Evolutionary conservation across 2,888 invertebrate species (phyloP), one percentile per base, ranked within the genome.

Genomic region (Poecilus cupreus): DNA sequence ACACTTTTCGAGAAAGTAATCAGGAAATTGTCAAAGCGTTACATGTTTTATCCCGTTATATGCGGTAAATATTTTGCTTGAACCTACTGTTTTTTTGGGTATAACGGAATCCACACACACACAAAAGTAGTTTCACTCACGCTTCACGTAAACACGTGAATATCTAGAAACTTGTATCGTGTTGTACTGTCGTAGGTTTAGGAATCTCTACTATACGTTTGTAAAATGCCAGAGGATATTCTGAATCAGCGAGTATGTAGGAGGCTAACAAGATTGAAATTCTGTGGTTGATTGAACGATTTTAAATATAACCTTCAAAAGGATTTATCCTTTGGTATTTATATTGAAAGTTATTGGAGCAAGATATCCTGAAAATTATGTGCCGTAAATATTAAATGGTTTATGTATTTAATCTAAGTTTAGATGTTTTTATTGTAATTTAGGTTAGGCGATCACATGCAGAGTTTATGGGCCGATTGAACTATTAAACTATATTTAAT

Each of bases 11-110:
- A 13, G 60, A 60, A 60, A 60, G 60, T 60, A 60, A 60, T 60
- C 26, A 26, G 60, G 60, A 60, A 60, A 60, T 60, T 60, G 24
- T 60, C 26, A 60, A 60, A 60, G 60, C 60, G 60, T 60, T 60
- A 60, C 60, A 26, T 24, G 4, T 60, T 1, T n/a, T 26, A 26
- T 26, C 26, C 60, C 60, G 60, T 60, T 60, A 60, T 11, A 26
- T n/a, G 60, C 22, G 13, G 60, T 60, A 60, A 60, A 60, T 26
- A n/a, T 54, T 57, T 60, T 13, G 20, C 60, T 20, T 60, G 20
- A 60, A 22, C 22, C 54, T 22, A 54, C 54, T 10, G 11, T 54
- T 60, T 60, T 60, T 60, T 60, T n/a, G 26, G 26, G n/a, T n/a
- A 5, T 60, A 60, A 60, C 60, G 60, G 60, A 24, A 26, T 32